Conservation (phyloP, 1,140 invertebrate species). For the Drosophila tsacasi region DNA sequence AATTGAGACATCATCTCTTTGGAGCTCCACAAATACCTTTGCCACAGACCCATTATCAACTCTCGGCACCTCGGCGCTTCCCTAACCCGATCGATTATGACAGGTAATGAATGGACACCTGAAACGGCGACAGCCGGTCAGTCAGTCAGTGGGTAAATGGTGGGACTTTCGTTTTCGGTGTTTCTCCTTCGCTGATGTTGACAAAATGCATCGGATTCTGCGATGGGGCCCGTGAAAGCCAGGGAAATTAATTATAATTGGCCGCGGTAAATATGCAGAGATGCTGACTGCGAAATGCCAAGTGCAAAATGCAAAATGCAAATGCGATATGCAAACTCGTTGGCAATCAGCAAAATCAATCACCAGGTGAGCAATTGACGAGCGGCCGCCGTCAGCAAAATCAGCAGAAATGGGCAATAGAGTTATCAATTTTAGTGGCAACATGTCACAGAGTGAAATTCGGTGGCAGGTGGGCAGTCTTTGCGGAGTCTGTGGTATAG, state of each 20-base stretch:
- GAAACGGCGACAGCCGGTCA: slow-evolving; percentile 37
- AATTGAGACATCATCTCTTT: slow-evolving; percentile 22
- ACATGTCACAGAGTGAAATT: slow-evolving; percentile 57
- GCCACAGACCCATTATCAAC: slow-evolving; percentile 23
- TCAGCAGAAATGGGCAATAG: slow-evolving; percentile 67
- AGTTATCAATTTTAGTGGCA: slow-evolving; percentile 80
- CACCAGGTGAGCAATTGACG: slow-evolving; percentile 77
- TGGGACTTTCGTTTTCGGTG: slow-evolving; percentile 71
- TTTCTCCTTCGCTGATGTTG: slow-evolving; percentile 52
- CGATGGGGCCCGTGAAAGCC: slow-evolving; percentile 40
- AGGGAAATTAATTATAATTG: slow-evolving; percentile 80
- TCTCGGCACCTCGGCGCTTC: slow-evolving; percentile 18
- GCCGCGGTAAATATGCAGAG: slow-evolving; percentile 62
- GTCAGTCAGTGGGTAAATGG: slow-evolving; percentile 53
- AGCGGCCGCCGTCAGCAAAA: slow-evolving; percentile 45
- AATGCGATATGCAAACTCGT: slow-evolving; percentile 69
- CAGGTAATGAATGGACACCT: slow-evolving; percentile 39
- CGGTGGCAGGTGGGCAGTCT: slow-evolving; percentile 34
- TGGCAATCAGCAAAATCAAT: slow-evolving; percentile 79
- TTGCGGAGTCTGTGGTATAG: slow-evolving; percentile 44
- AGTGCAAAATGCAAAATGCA: slow-evolving; percentile 61
- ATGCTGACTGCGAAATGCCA: slow-evolving; percentile 59
- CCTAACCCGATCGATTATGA: slow-evolving; percentile 38
- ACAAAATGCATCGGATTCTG: slow-evolving; percentile 76
- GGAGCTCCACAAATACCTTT: slow-evolving; percentile 1